Conservation (phyloP, 2,797 vertebrate genomes). For the Tinamus major region DNA sequence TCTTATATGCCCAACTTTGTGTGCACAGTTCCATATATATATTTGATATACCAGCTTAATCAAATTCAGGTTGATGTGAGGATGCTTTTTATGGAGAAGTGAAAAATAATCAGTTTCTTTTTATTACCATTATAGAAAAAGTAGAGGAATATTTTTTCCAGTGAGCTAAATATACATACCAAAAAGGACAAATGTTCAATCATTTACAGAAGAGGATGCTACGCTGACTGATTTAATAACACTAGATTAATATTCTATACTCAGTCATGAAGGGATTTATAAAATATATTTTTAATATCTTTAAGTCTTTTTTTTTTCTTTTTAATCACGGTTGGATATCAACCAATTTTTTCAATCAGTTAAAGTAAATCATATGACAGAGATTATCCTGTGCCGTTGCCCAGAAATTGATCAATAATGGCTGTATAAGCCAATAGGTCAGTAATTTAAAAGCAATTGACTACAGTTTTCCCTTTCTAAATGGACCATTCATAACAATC, state of each 20-base stretch:
- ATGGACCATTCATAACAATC: not conserved
- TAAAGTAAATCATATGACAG: not conserved
- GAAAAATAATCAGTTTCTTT: conserved; percentile 45
- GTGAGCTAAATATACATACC: conserved; percentile 53
- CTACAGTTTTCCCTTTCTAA: not conserved
- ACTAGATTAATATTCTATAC: not conserved
- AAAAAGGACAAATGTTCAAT: conserved; percentile 32
- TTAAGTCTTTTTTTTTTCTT: not conserved
- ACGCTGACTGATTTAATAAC: conserved; percentile 36
- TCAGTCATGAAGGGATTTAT: not conserved
- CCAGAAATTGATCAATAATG: not conserved
- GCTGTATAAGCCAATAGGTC: not conserved
- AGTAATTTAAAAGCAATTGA: not conserved
- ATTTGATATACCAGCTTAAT: conserved; percentile 58
- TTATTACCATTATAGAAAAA: conserved; percentile 45
- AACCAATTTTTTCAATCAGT: not conserved
- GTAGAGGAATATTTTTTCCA: conserved; percentile 20
- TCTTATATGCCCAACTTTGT: not conserved
- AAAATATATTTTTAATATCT: conserved; percentile 55
- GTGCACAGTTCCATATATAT: not conserved
- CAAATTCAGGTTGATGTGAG: conserved; percentile 27
- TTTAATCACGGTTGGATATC: not conserved
- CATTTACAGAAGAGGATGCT: conserved; percentile 12
- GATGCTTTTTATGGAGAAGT: conserved; percentile 37
- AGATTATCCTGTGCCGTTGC: not conserved